Conservation (phyloP, 2,113 vertebrate genomes). For the Triplophysa tibetana region DNA sequence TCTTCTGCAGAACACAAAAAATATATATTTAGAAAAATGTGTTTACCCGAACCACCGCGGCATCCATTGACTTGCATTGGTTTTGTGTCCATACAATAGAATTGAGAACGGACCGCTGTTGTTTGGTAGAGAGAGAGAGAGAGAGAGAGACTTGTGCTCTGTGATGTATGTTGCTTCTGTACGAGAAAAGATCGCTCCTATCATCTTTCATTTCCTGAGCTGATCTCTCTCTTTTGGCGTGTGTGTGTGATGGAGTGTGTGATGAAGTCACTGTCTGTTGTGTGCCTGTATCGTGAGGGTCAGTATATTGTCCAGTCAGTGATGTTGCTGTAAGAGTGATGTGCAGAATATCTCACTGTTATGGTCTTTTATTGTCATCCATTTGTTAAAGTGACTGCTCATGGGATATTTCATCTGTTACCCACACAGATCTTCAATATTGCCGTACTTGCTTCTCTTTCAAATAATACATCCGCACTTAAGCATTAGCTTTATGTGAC, state of each 20-base stretch:
- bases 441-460: not conserved
- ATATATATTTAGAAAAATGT: too few species aligned
- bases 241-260: constrained; percentile 57
- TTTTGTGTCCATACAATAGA: too few species aligned
- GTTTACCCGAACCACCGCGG: too few species aligned
- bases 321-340: constrained; percentile 72
- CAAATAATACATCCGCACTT: not conserved
- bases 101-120: too few species aligned
- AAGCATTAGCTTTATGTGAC: not conserved
- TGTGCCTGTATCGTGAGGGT: constrained; percentile 64
- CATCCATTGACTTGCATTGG: too few species aligned
- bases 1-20: too few species aligned
- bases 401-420: constrained; percentile 48
- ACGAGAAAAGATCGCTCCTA: constrained; percentile 69
- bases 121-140: constrained; percentile 54
- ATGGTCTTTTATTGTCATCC: constrained; percentile 70
- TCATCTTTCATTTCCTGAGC: constrained; percentile 84
- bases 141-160: constrained; percentile 66
- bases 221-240: constrained; percentile 52
- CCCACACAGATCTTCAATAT: not conserved
- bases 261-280: constrained; percentile 92
- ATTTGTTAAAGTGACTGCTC: constrained; percentile 62
- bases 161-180: constrained; percentile 75
- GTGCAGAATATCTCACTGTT: constrained; percentile 68
- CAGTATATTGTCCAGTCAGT: constrained; percentile 80